Evolutionary conservation across 2,888 invertebrate species (phyloP).

Genomic region (Pediacus dermestoides): DNA sequence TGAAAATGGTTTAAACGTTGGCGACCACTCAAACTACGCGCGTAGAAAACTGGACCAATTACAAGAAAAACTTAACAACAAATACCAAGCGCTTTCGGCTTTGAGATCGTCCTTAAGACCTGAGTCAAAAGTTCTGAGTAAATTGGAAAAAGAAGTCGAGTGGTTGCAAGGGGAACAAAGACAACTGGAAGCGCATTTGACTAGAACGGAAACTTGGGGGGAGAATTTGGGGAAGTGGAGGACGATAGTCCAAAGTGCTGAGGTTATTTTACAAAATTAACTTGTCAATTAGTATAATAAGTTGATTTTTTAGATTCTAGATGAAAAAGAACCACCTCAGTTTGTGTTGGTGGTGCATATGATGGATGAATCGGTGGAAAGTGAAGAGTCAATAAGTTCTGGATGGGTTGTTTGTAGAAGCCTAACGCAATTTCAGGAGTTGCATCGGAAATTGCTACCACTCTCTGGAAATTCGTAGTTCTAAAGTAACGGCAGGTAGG

Average conservation of each 20-base stretch:
- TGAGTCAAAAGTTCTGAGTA: constrained; percentile 74
- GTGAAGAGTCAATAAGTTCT: constrained; percentile 56
- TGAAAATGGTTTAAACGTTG: constrained; percentile 59
- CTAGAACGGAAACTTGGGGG: constrained; percentile 85
- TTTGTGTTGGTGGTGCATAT: constrained; percentile 81
- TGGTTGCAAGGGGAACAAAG: constrained; percentile 76
- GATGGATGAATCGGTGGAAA: constrained; percentile 58
- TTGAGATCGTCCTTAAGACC: constrained; percentile 77
- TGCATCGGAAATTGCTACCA: constrained; percentile 80
- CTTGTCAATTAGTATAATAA: no score
- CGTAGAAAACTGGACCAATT: constrained; percentile 77
- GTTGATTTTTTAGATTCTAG: constrained; percentile 36
- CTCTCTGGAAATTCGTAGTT: no score
- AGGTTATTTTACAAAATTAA: constrained; percentile 53
- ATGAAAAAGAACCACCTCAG: constrained; percentile 58
- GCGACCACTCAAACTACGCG: constrained; percentile 79
- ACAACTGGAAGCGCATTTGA: constrained; percentile 78
- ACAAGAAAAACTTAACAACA: constrained; percentile 80
- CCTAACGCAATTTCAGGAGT: constrained; percentile 65
- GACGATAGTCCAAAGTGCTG: constrained; percentile 78
- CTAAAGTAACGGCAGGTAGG: no score
- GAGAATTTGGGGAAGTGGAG: constrained; percentile 86
- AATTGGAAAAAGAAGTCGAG: constrained; percentile 81
- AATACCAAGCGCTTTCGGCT: constrained; percentile 79
- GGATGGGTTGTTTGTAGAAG: constrained; percentile 66